Conservation (phyloP, 2,113 vertebrate species). For the Crotalus horridus region DNA sequence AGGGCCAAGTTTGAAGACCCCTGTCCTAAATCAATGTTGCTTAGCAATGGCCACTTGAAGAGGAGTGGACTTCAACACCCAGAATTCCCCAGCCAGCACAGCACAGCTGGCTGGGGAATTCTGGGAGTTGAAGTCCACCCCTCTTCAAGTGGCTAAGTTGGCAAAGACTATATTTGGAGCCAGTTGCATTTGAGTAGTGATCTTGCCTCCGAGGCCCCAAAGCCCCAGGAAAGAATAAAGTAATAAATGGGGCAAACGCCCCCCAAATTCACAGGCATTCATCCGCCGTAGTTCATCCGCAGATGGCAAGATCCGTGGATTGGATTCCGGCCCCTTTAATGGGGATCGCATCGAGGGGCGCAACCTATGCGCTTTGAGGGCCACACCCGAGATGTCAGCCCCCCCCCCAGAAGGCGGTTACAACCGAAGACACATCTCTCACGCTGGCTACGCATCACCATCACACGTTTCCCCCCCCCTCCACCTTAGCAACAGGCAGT, state of each 20-base stretch:
- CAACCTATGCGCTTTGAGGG: not conserved
- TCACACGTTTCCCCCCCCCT: not conserved
- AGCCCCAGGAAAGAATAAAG: not conserved
- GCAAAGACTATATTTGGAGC: not conserved
- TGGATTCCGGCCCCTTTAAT: not conserved
- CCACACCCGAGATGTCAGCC: not conserved
- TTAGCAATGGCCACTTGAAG: too few relatives aligned
- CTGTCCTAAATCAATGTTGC: too few relatives aligned
- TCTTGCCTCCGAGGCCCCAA: not conserved
- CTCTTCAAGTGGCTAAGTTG: not conserved
- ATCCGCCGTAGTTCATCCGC: too few relatives aligned
- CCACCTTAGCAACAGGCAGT: not conserved
- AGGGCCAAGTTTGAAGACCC: too few relatives aligned
- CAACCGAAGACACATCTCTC: not conserved
- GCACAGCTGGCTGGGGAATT: too few relatives aligned
- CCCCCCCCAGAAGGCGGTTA: not conserved
- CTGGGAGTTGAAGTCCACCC: not conserved
- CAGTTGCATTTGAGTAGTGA: not conserved
- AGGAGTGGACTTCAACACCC: not conserved
- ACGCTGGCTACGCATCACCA: not conserved
- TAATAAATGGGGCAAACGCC: not conserved
- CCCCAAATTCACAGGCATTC: fast-evolving
- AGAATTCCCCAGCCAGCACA: not conserved
- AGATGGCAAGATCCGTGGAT: not conserved
- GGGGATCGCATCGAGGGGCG: not conserved